A percentile compares a stretch with the other conserved stretches of the same genome.
phyloP scores from a whole-genome alignment of 2,113 vertebrate genomes.

The Probosciger aterrimus region DNA sequence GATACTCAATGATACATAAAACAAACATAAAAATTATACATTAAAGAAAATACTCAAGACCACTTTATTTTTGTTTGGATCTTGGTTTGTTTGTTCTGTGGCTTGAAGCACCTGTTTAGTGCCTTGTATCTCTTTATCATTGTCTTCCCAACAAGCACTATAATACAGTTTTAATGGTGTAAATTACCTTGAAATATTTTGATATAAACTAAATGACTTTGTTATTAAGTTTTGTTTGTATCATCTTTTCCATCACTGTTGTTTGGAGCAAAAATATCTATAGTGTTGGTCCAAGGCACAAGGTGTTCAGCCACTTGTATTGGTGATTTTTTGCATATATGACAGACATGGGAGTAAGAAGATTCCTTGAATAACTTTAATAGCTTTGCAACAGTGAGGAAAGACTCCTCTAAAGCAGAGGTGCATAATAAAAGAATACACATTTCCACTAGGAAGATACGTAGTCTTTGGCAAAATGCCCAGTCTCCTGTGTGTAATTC shows the following conservation, averaged over 20 bases:
- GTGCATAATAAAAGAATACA: neutral
- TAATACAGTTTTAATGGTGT: neutral
- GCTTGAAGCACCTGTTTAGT: neutral
- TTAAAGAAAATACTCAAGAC: neutral
- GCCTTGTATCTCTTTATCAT: neutral
- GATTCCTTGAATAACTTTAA: neutral
- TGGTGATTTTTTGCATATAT: neutral
- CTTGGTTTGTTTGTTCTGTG: neutral
- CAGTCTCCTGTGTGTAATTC: neutral
- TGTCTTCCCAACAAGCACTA: neutral
- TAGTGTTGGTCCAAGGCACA: neutral
- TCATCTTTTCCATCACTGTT: neutral
- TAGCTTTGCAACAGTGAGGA: neutral
- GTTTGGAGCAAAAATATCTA: neutral
- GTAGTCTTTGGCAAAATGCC: neutral
- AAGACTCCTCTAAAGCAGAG: neutral
- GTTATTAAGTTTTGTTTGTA: neutral
- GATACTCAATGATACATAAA: neutral
- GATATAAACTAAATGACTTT: neutral
- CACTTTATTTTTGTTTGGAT: neutral
- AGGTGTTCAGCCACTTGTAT: neutral
- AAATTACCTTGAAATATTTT: neutral
- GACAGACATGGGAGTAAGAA: neutral
- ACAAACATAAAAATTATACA: neutral
- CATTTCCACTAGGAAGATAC: neutral